Evolutionary conservation across 2,888 invertebrate genomes (phyloP).

Genomic region (Aporophyla lueneburgensis): DNA sequence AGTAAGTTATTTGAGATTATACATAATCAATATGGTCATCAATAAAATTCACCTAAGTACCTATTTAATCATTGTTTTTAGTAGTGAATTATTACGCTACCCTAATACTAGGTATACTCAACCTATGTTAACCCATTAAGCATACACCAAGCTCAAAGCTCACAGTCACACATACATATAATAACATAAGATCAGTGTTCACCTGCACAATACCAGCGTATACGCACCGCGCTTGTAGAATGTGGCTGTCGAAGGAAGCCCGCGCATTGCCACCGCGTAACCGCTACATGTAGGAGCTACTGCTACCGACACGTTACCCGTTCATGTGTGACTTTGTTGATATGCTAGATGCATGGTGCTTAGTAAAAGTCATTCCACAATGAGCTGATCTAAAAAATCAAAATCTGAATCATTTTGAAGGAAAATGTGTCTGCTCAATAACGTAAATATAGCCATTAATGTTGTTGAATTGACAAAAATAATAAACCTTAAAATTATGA

Average conservation of each 20-base stretch:
- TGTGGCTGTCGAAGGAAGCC: constrained; percentile 30
- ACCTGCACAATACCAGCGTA: constrained; percentile 17
- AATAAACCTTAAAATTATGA: too few relatives aligned
- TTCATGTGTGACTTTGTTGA: constrained; percentile 15
- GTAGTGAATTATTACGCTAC: too few relatives aligned
- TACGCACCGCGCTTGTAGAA: constrained; percentile 37
- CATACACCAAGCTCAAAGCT: constrained; percentile 3
- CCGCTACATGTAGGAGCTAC: constrained; percentile 27
- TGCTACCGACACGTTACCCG: constrained; percentile 3
- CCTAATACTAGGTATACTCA: too few relatives aligned
- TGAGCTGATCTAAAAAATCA: too few relatives aligned
- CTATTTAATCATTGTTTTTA: too few relatives aligned
- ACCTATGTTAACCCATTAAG: neutral
- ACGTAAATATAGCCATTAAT: too few relatives aligned
- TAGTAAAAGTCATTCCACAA: neutral
- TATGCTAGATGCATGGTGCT: neutral
- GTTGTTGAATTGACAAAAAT: too few relatives aligned
- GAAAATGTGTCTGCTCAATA: too few relatives aligned
- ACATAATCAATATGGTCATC: too few relatives aligned
- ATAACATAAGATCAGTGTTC: constrained; percentile 5
- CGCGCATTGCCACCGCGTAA: constrained; percentile 21
- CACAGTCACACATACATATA: constrained; percentile 6
- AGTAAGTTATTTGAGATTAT: neutral
- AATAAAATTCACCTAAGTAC: too few relatives aligned
- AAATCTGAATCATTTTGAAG: too few relatives aligned